These are phyloP conservation scores for Aleiodes leptofemur DNA, from an alignment of 2,888 invertebrate genomes.

Conservation along the genomic window DNA sequence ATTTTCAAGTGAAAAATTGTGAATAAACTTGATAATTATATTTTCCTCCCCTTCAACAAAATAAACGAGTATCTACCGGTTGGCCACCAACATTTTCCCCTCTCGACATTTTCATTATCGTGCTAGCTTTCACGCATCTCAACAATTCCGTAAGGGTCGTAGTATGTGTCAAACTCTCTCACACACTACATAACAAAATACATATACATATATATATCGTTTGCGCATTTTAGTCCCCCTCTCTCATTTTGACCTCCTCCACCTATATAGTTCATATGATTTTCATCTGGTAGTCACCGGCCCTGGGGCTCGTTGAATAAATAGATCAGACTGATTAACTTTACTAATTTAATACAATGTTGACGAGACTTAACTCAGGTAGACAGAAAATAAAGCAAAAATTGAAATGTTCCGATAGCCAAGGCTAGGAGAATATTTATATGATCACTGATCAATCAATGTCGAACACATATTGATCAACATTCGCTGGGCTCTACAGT, in stretches of 20 bases:
- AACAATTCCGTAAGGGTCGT: constrained; percentile 60
- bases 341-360: constrained; percentile 64
- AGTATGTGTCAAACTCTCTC: constrained; percentile 40
- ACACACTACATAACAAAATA: neutral
- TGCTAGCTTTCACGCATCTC: constrained; percentile 57
- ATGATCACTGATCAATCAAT: constrained; percentile 8
- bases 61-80: constrained; percentile 40
- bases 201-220: constrained; percentile 3
- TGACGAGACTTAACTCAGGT: constrained; percentile 32
- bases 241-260: constrained; percentile 34
- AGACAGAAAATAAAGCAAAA: constrained; percentile 45
- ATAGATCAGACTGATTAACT: constrained; percentile 66
- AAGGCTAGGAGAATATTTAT: neutral
- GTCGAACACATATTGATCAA: constrained; percentile 19
- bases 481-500: neutral
- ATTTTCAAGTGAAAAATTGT: constrained; percentile 13
- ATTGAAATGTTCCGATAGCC: constrained; percentile 34
- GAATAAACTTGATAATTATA: constrained; percentile 18
- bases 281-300: constrained; percentile 58
- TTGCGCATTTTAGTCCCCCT: constrained; percentile 41
- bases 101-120: constrained; percentile 65
- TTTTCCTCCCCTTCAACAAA: neutral
- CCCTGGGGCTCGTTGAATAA: constrained; percentile 50
- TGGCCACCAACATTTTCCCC: constrained; percentile 33
- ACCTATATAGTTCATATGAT: constrained; percentile 44